Conservation (phyloP, 2,113 vertebrate genomes). For the Anseranas semipalmata region DNA sequence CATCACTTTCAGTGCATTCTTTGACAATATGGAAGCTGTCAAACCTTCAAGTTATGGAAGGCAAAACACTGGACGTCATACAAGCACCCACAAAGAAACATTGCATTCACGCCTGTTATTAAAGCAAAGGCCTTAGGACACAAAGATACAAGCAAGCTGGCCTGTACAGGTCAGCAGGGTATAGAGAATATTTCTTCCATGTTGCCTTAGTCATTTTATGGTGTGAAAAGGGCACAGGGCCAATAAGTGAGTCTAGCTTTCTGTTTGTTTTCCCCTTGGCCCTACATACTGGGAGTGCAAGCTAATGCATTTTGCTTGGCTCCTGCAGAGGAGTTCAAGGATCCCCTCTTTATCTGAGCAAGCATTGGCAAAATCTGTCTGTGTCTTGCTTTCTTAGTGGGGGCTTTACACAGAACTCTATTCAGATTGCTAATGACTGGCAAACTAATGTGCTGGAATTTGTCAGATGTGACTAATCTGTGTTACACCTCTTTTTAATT, state of each 20-base stretch:
- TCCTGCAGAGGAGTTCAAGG: slow-evolving; percentile 1
- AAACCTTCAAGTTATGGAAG: neutral
- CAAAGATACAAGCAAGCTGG: neutral
- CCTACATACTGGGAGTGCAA: neutral
- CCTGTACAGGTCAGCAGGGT: neutral
- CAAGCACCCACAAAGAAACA: neutral
- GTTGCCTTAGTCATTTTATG: slow-evolving; percentile 6
- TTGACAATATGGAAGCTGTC: neutral
- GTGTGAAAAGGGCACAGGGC: neutral
- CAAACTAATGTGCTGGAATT: neutral
- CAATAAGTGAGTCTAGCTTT: neutral
- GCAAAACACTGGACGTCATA: neutral
- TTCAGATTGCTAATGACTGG: neutral
- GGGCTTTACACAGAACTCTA: neutral
- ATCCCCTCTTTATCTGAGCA: slow-evolving; percentile 24
- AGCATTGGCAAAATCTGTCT: slow-evolving; percentile 1
- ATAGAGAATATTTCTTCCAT: neutral
- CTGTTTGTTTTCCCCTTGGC: neutral
- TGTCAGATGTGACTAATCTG: neutral
- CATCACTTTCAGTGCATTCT: neutral
- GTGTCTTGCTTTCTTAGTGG: neutral
- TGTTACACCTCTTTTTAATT: neutral
- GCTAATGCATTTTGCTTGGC: slow-evolving; percentile 55
- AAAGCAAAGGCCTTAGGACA: neutral
- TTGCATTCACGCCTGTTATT: neutral